Evolutionary conservation across 2,888 invertebrate genomes (phyloP), one percentile per base, ranked within the genome.

Genomic region (Cancer borealis): DNA sequence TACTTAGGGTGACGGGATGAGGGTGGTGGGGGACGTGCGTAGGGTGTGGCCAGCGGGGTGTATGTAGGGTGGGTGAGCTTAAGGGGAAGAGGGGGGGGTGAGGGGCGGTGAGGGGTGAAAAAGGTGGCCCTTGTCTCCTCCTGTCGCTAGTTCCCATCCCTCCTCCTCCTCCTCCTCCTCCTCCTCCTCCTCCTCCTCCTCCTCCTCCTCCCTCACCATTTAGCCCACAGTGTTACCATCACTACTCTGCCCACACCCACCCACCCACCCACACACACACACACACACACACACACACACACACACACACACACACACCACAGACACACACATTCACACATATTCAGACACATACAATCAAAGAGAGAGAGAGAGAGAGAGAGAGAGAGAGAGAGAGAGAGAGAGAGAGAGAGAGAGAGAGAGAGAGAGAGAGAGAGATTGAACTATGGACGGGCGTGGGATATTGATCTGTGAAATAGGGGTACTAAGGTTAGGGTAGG

Each of bases 81-180:
- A 90, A 66, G 88, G 88, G 60, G 92, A 84, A 30, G 12, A 12
- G 26, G 45, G 21, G 47, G 66, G 93, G 93, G 47, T 73, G 79
- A 79, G 79, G 79, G 79, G 14, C 89, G 93, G 21, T 93, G 93
- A 93, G 93, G 87, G 93, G 79, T 73, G 89, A 91, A 93, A 93
- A 93, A 93, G 93, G 93, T 93, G 87, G 66, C 93, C 93, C 93
- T 93, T 93, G 93, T 93, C 93, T 91, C 84, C 84, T 93, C 49
- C 45, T 26, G 47, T 73, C 49, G 60, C 26, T 46, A 49, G 91
- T 84, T 49, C 79, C 79, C 47, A 90, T 87, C 91, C 39, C 79
- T 66, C 30, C n/a, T 49, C 92, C 66, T 66, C 66, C 66, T 66
- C 66, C 79, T 73, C 73, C 21, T 46, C 90, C 91, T 54, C 90